Conservation (phyloP, 2,888 invertebrate genomes). For the Diploptera punctata region DNA sequence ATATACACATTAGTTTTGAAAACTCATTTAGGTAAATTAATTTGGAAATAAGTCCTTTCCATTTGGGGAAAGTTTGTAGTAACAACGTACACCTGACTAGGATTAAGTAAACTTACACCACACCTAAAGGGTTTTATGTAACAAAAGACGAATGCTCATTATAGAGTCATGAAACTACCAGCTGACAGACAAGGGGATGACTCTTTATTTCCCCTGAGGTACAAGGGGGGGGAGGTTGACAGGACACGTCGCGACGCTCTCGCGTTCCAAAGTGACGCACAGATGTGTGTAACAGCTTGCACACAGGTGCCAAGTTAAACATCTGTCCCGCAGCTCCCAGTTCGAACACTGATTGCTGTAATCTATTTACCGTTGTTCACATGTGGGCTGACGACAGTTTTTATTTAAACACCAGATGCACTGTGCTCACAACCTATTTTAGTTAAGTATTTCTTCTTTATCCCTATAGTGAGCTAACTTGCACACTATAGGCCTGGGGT, state of each 20-base stretch:
- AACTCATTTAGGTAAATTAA: too few relatives aligned
- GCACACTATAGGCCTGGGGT: too few relatives aligned
- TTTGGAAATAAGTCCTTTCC: too few relatives aligned
- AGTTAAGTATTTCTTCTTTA: too few relatives aligned
- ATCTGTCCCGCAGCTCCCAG: neutral
- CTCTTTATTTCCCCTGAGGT: slow-evolving; percentile 9
- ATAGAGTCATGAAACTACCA: neutral
- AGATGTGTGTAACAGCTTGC: neutral
- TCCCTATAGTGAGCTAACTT: too few relatives aligned
- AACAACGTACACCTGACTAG: slow-evolving; percentile 1
- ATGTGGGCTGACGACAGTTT: too few relatives aligned
- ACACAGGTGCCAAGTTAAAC: slow-evolving; percentile 8
- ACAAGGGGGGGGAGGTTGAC: neutral
- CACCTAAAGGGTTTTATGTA: neutral
- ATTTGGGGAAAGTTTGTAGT: too few relatives aligned
- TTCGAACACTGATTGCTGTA: neutral
- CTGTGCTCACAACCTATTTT: too few relatives aligned
- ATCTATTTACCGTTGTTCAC: too few relatives aligned
- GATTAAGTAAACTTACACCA: slow-evolving; percentile 16
- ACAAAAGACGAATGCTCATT: neutral
- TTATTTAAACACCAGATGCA: too few relatives aligned
- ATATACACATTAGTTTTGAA: too few relatives aligned
- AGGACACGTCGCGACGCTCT: slow-evolving; percentile 12
- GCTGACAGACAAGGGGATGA: slow-evolving; percentile 3
- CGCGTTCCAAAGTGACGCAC: neutral